Percentiles rank a stretch among this genome's conserved stretches.
Evolutionary conservation across 2,113 vertebrate species (phyloP).

Genomic region (Festucalex cinctus): DNA sequence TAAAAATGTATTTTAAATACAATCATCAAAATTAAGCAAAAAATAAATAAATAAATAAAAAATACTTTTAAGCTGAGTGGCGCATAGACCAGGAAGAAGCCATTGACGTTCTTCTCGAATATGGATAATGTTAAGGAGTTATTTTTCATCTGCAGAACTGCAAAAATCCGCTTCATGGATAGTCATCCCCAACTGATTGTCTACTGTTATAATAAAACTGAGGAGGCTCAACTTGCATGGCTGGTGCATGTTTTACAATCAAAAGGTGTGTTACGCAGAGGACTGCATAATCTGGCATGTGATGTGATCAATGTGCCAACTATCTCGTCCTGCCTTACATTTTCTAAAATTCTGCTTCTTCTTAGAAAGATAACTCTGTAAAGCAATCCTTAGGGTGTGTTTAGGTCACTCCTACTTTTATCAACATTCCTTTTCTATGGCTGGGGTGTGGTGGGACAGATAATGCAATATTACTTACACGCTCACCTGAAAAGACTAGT

Average conservation of each 20-base stretch:
- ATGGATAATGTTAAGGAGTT: not conserved
- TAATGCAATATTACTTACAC: slow-evolving; percentile 29
- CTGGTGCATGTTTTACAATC: not conserved
- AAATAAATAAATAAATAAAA: not conserved
- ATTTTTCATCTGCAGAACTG: not conserved
- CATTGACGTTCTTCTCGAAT: not conserved
- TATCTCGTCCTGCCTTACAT: not conserved
- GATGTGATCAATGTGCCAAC: slow-evolving; percentile 9
- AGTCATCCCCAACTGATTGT: no score
- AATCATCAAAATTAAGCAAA: not conserved
- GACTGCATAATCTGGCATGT: not conserved
- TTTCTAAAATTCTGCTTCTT: not conserved
- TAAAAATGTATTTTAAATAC: not conserved
- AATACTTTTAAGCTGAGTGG: not conserved
- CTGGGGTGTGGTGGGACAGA: slow-evolving; percentile 34
- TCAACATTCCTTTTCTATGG: slow-evolving; percentile 54
- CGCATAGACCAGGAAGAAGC: not conserved
- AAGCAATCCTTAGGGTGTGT: slow-evolving; percentile 45
- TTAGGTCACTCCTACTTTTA: slow-evolving; percentile 40
- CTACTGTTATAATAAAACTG: no score
- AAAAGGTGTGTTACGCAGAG: not conserved
- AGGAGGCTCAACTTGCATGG: not conserved
- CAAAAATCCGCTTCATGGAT: no score
- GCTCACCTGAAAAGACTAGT: slow-evolving; percentile 21
- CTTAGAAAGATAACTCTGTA: slow-evolving; percentile 6